Evolutionary conservation across 1,140 invertebrate species (phyloP).

Genomic region (Druon quercuslanigerum): DNA sequence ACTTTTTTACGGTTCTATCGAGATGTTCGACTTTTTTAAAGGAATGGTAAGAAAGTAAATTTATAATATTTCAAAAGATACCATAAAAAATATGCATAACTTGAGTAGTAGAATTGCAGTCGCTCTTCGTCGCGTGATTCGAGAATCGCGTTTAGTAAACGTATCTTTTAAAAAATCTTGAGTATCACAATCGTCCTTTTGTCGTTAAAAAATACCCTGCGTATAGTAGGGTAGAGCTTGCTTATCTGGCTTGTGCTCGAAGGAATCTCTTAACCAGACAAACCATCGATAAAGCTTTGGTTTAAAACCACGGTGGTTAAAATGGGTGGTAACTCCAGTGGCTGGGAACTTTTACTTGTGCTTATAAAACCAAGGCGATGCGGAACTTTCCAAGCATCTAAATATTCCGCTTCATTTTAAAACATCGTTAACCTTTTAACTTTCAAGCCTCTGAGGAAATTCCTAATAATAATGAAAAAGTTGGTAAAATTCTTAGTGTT

Average conservation of each 20-base stretch:
- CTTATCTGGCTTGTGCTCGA: conserved; percentile 11
- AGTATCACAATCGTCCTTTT: conserved; percentile 11
- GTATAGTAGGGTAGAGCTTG: conserved; percentile 6
- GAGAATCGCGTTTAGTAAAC: conserved; percentile 13
- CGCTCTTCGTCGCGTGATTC: conserved; percentile 12
- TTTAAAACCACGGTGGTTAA: conserved; percentile 6
- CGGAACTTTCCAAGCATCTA: conserved; percentile 7
- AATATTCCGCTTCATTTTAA: conserved; percentile 18
- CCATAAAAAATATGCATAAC: too few relatives aligned
- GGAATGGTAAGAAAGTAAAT: too few relatives aligned
- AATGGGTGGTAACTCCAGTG: background rate
- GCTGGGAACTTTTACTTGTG: conserved; percentile 11
- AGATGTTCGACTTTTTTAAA: too few relatives aligned
- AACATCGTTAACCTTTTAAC: background rate
- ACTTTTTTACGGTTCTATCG: too few relatives aligned
- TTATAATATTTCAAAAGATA: too few relatives aligned
- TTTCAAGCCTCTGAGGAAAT: background rate
- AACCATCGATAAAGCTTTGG: conserved; percentile 28
- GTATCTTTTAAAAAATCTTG: background rate
- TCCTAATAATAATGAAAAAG: background rate
- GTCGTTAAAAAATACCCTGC: background rate
- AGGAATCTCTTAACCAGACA: conserved; percentile 23
- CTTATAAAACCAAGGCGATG: conserved; percentile 24
- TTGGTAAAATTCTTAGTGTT: background rate
- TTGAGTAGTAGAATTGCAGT: too few relatives aligned